Conservation (phyloP, 2,888 invertebrate species). For the Phortica okadai region DNA sequence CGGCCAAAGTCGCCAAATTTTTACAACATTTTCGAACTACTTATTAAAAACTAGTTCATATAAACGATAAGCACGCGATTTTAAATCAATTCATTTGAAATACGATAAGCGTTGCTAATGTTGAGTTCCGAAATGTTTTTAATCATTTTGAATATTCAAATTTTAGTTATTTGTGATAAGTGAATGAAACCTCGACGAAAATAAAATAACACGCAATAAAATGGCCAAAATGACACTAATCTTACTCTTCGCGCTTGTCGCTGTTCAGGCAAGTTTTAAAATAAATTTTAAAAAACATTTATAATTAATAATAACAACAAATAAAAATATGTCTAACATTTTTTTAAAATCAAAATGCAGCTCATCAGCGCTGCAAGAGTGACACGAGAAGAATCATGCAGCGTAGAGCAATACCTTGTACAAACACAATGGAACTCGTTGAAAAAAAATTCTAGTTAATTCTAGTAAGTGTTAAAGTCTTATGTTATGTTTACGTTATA, state of each 20-base stretch:
- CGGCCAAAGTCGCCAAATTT: constrained; percentile 13
- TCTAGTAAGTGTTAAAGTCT: too few species aligned
- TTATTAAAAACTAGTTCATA: too few species aligned
- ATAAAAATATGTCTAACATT: background rate
- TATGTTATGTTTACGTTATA: too few species aligned
- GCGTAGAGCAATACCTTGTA: too few species aligned
- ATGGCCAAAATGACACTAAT: constrained; percentile 30
- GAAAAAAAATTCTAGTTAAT: too few species aligned
- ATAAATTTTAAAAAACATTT: background rate
- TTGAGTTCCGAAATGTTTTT: too few species aligned
- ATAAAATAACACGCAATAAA: background rate
- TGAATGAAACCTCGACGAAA: background rate
- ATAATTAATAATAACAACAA: background rate
- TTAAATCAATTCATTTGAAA: too few species aligned
- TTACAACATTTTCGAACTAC: too few species aligned
- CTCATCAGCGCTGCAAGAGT: constrained; percentile 22
- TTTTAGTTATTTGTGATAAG: constrained; percentile 20
- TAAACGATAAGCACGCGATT: too few species aligned
- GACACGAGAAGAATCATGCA: constrained; percentile 26
- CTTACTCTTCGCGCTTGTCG: constrained; percentile 20
- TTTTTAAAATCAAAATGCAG: background rate
- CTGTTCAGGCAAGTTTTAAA: background rate
- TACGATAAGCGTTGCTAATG: too few species aligned
- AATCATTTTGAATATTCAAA: background rate
- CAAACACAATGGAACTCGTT: constrained; percentile 10